A percentile compares a stretch with the other conserved stretches of the same genome.
Conservation (phyloP, 2,888 invertebrate species). For the Mimachlamys varia region DNA sequence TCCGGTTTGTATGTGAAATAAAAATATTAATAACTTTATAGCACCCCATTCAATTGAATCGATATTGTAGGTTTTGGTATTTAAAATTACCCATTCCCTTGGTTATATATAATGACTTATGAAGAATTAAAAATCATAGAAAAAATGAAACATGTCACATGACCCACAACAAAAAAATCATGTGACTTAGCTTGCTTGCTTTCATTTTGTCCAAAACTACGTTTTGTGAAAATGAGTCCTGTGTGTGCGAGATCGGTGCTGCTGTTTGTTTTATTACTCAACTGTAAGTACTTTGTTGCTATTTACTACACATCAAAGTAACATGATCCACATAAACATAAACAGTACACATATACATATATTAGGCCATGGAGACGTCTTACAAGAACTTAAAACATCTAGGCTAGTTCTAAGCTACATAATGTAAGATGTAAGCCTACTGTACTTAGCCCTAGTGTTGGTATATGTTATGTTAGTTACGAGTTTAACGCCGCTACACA, state of each 20-base stretch:
- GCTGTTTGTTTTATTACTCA: neutral
- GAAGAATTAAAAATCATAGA: neutral
- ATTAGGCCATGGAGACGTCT: no score
- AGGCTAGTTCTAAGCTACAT: no score
- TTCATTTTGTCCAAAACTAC: neutral
- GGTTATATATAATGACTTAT: no score
- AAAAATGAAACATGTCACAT: neutral
- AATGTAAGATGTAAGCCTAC: no score
- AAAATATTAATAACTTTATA: neutral
- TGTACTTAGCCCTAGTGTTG: no score
- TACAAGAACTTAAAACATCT: no score
- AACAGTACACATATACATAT: no score
- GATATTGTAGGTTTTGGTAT: neutral
- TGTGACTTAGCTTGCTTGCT: constrained; percentile 31
- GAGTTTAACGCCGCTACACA: no score
- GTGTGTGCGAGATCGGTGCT: neutral
- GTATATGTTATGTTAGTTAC: no score
- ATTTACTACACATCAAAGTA: no score
- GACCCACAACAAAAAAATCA: neutral
- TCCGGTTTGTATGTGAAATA: neutral
- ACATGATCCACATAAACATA: no score
- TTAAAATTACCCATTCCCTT: no score
- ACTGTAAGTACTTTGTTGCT: neutral
- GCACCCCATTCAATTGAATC: neutral
- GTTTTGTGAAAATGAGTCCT: neutral